A percentile compares a stretch with the other conserved stretches of the same genome.
Conservation (phyloP, 2,797 vertebrate species). For the Argyrosomus regius region DNA sequence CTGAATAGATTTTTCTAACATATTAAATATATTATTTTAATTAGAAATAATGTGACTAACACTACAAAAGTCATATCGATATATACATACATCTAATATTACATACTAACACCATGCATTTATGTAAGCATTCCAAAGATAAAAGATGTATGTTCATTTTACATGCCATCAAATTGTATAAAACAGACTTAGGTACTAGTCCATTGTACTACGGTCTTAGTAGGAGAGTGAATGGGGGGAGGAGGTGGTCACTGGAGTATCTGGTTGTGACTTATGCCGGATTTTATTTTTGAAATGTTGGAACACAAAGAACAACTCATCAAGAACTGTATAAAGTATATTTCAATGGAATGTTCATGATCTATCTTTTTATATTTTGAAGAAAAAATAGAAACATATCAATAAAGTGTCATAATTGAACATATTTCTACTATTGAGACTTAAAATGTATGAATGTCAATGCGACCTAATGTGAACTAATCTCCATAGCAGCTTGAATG, state of each 20-base stretch:
- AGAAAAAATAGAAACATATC: conserved; percentile 86
- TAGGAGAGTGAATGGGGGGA: conserved; percentile 74
- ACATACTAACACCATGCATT: conserved; percentile 57
- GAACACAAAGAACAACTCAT: conserved; percentile 83
- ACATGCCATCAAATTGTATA: conserved; percentile 73
- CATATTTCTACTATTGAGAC: conserved; percentile 85
- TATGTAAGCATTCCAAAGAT: conserved; percentile 81
- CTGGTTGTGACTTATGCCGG: conserved; percentile 77
- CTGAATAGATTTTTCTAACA: conserved; percentile 68
- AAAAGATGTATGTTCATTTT: conserved; percentile 65
- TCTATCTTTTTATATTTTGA: conserved; percentile 88
- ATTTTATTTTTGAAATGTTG: conserved; percentile 87
- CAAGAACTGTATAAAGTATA: conserved; percentile 86
- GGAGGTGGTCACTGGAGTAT: conserved; percentile 78
- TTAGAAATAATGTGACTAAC: conserved; percentile 54
- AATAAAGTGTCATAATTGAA: conserved; percentile 86
- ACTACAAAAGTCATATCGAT: conserved; percentile 43
- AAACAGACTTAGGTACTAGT: conserved; percentile 83
- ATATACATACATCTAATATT: conserved; percentile 57
- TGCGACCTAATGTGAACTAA: conserved; percentile 82
- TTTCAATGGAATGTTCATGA: conserved; percentile 88
- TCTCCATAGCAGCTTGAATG: conserved; percentile 85
- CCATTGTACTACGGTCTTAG: conserved; percentile 77
- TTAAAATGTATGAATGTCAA: conserved; percentile 87
- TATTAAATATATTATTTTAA: conserved; percentile 69